These are phyloP conservation scores for Diabrotica balteata DNA, from an alignment of 2,888 invertebrate genomes.

Conservation along the genomic window DNA sequence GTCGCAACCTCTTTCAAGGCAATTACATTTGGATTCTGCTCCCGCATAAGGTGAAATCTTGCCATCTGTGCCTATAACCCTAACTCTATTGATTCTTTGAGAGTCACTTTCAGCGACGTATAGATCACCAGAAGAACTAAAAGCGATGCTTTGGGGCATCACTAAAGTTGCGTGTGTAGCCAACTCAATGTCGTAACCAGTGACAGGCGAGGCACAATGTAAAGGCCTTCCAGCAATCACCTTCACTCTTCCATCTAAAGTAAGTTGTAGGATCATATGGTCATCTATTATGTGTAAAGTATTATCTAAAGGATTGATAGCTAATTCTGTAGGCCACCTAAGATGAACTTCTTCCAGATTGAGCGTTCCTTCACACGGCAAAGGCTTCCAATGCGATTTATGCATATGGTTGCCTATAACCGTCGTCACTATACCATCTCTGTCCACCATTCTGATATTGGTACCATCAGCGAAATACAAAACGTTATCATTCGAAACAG, in stretches of 20 bases:
- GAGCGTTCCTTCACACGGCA: slow-evolving; percentile 89
- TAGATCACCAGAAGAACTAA: slow-evolving; percentile 89
- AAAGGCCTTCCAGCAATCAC: slow-evolving; percentile 93
- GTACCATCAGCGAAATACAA: slow-evolving; percentile 96
- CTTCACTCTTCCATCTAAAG: slow-evolving; percentile 88
- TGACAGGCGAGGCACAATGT: slow-evolving; percentile 86
- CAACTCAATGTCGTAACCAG: slow-evolving; percentile 82
- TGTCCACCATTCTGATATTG: slow-evolving; percentile 88
- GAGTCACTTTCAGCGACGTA: slow-evolving; percentile 97
- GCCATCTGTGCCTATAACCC: slow-evolving; percentile 92
- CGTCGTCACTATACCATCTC: slow-evolving; percentile 91
- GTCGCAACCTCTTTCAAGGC: slow-evolving; percentile 88
- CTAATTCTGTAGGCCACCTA: slow-evolving; percentile 94
- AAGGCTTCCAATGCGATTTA: slow-evolving; percentile 91
- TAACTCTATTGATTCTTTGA: slow-evolving; percentile 88
- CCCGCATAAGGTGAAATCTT: slow-evolving; percentile 94
- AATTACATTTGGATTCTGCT: slow-evolving; percentile 92
- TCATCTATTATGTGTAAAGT: slow-evolving; percentile 95
- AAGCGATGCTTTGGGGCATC: slow-evolving; percentile 93
- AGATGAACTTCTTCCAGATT: slow-evolving; percentile 93
- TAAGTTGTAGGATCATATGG: slow-evolving; percentile 92
- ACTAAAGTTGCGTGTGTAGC: slow-evolving; percentile 91
- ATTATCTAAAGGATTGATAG: slow-evolving; percentile 93
- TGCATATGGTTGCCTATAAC: slow-evolving; percentile 93
- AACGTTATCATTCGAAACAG: slow-evolving; percentile 90